phyloP scores from a whole-genome alignment of 1,140 invertebrate species.

The Drosophila novamexicana region DNA sequence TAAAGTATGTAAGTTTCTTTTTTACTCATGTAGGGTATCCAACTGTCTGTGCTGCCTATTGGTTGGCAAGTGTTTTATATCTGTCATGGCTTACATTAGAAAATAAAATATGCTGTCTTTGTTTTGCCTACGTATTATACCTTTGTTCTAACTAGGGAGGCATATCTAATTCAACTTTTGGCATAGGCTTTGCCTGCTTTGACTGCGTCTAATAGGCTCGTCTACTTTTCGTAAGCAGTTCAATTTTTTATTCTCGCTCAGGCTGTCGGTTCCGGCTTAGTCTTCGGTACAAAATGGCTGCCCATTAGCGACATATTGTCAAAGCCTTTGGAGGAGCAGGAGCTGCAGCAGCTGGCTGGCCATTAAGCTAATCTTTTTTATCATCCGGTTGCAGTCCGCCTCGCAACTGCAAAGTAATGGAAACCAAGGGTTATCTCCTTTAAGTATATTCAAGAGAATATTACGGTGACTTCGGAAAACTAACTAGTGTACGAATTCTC shows the following conservation, averaged over 20 bases:
- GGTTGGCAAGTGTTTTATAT: constrained; percentile 50
- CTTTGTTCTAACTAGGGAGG: constrained; percentile 56
- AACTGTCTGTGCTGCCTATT: background rate
- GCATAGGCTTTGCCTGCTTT: constrained; percentile 23
- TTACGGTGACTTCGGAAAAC: no score
- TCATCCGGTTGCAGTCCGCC: background rate
- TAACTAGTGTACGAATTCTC: no score
- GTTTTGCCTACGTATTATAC: constrained; percentile 43
- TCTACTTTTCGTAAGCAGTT: constrained; percentile 75
- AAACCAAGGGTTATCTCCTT: background rate
- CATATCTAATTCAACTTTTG: constrained; percentile 72
- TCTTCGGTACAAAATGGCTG: constrained; percentile 36
- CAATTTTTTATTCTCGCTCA: constrained; percentile 74
- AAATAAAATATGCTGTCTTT: constrained; percentile 75
- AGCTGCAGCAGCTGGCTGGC: constrained; percentile 24
- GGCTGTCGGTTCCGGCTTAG: constrained; percentile 60
- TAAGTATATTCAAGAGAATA: background rate
- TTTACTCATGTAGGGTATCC: constrained; percentile 9
- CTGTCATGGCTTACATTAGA: constrained; percentile 64
- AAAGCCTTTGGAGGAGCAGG: background rate
- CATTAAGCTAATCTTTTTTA: constrained; percentile 64
- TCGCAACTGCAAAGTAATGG: no score
- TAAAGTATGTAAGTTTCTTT: no score
- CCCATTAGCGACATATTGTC: constrained; percentile 71
- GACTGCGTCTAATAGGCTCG: constrained; percentile 72